phyloP scores from a whole-genome alignment of 2,797 vertebrate genomes.

The Halcyon leucocephala region DNA sequence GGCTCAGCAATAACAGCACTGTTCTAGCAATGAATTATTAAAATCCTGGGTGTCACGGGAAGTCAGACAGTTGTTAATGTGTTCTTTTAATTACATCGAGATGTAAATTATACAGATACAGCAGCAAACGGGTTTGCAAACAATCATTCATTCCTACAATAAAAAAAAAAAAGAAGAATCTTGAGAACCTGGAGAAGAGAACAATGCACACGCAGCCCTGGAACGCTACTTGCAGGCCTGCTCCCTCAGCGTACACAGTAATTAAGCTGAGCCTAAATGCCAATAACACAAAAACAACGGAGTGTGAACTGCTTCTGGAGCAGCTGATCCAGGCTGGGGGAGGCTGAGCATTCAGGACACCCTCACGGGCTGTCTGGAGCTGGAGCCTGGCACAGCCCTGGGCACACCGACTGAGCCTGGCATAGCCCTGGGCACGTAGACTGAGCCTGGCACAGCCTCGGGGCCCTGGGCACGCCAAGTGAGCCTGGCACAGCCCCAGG shows the following conservation, averaged over 20 bases:
- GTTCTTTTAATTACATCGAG: slow-evolving; percentile 28
- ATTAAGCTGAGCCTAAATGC: background rate
- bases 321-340: background rate
- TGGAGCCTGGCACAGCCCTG: background rate
- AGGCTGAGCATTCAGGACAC: background rate
- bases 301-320: background rate
- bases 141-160: background rate
- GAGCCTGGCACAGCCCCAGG: background rate
- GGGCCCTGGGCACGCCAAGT: too few species aligned
- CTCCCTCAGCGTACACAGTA: background rate
- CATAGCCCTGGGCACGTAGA: fast-evolving
- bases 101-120: slow-evolving; percentile 62
- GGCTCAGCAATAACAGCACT: background rate
- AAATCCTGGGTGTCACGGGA: slow-evolving; percentile 42
- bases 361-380: background rate
- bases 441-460: background rate
- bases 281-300: background rate
- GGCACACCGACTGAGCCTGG: background rate
- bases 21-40: slow-evolving; percentile 66
- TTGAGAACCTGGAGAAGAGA: background rate
- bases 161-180: background rate
- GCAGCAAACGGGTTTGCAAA: background rate
- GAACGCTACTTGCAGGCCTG: background rate
- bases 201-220: background rate
- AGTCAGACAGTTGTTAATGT: slow-evolving; percentile 47